These are phyloP conservation scores for Pemphredon lugubris DNA, from an alignment of 2,888 invertebrate species.

Conservation along the genomic window DNA sequence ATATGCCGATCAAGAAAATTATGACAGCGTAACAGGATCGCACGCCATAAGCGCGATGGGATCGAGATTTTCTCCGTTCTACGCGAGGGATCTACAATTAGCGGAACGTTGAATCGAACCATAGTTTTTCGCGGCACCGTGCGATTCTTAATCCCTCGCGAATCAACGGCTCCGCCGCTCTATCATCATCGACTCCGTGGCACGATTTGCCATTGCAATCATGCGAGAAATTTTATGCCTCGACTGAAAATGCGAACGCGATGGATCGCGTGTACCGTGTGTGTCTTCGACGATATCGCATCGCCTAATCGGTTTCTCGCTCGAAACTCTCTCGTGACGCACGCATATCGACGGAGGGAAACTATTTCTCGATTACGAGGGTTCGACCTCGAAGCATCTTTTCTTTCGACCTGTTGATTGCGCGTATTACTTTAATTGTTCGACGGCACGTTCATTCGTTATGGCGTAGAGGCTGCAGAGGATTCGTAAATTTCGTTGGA, in stretches of 20 bases:
- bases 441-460: too few relatives aligned
- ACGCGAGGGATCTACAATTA: constrained; percentile 57
- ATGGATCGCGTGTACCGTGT: constrained; percentile 1
- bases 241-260: neutral
- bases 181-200: constrained; percentile 66
- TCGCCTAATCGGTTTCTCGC: constrained; percentile 16
- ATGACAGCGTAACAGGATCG: too few relatives aligned
- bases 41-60: too few relatives aligned
- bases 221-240: constrained; percentile 14
- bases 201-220: constrained; percentile 54
- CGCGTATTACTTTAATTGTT: constrained; percentile 25
- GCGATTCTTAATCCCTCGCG: constrained; percentile 64
- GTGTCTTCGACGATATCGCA: constrained; percentile 25
- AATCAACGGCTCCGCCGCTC: constrained; percentile 59
- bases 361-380: constrained; percentile 25
- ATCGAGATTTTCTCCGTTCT: constrained; percentile 16
- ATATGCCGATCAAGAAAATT: too few relatives aligned
- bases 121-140: constrained; percentile 34
- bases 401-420: neutral
- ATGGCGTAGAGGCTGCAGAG: too few relatives aligned
- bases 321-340: constrained; percentile 50
- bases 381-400: neutral
- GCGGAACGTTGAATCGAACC: constrained; percentile 54
- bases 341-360: constrained; percentile 13
- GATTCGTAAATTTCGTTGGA: too few relatives aligned